A percentile compares a stretch with the other conserved stretches of the same genome.
These are phyloP conservation scores for Pseudomyrmex flavicornis DNA, from an alignment of 1,140 invertebrate species.

Conservation along the genomic window DNA sequence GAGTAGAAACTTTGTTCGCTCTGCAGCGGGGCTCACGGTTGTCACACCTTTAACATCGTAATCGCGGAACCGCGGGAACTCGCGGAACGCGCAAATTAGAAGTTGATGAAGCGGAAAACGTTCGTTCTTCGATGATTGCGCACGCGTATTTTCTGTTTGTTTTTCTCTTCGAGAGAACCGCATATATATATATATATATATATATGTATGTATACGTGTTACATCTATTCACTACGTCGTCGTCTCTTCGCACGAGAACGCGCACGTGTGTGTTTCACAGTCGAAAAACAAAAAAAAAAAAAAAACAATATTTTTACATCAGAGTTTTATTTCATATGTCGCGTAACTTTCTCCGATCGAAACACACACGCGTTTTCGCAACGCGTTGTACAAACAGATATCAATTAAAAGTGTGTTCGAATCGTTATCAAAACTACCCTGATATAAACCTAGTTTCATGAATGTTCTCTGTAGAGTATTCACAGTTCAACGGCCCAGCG, in stretches of 20 bases:
- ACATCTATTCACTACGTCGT: too few species aligned
- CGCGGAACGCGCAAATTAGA: conserved; percentile 51
- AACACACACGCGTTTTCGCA: neutral
- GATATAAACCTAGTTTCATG: conserved; percentile 23
- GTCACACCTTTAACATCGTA: conserved; percentile 59
- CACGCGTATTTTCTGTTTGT: neutral
- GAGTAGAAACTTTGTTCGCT: conserved; percentile 50
- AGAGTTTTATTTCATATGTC: too few species aligned
- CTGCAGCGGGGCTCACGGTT: conserved; percentile 22
- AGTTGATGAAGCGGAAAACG: conserved; percentile 55
- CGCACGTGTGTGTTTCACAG: too few species aligned
- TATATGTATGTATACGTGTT: too few species aligned
- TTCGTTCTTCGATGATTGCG: conserved; percentile 29
- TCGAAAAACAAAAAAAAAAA: neutral
- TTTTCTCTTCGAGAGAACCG: too few species aligned
- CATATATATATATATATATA: too few species aligned
- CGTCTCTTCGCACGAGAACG: too few species aligned
- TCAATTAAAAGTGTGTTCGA: conserved; percentile 31
- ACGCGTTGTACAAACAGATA: conserved; percentile 13
- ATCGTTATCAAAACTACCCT: conserved; percentile 31
- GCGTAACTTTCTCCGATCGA: neutral
- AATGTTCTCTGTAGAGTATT: conserved; percentile 16
- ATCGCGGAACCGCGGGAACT: conserved; percentile 49
- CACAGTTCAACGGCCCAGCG: conserved; percentile 51
- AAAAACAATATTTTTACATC: neutral